Percentiles rank a stretch among this genome's conserved stretches.
Evolutionary conservation across 2,797 vertebrate genomes (phyloP).

Genomic region (Cephalopachus bancanus): DNA sequence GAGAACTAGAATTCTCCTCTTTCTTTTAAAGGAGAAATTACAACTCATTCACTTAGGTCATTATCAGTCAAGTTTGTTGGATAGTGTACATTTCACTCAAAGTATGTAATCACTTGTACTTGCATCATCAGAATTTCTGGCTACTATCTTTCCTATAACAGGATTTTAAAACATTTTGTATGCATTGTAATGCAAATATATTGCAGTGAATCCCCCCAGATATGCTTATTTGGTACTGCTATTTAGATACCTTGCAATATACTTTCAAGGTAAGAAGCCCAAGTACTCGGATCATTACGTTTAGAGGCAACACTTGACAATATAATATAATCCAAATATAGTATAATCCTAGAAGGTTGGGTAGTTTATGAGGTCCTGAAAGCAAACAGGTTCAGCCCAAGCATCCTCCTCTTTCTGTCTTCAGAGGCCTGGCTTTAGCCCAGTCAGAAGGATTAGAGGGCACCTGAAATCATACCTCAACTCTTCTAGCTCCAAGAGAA

Average conservation of each 20-base stretch:
- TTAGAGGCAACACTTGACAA: background rate
- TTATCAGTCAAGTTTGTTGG: background rate
- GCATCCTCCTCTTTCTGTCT: too few relatives aligned
- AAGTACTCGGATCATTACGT: constrained; percentile 19
- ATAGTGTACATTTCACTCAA: background rate
- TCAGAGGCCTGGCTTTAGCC: too few relatives aligned
- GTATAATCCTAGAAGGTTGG: too few relatives aligned
- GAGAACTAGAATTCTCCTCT: background rate
- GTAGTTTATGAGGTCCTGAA: too few relatives aligned
- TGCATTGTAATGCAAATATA: background rate
- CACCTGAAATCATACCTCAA: too few relatives aligned
- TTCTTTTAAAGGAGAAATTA: constrained; percentile 21
- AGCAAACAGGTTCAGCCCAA: too few relatives aligned
- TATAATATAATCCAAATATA: background rate
- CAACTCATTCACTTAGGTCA: background rate
- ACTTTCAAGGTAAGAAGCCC: background rate
- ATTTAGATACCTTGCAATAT: constrained; percentile 41
- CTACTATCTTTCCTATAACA: background rate
- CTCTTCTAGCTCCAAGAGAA: too few relatives aligned
- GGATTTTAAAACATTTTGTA: background rate
- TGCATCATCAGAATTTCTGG: background rate
- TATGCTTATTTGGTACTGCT: constrained; percentile 7
- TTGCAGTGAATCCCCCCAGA: background rate
- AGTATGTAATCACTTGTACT: background rate
- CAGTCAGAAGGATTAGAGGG: too few relatives aligned